Evolutionary conservation across 2,797 vertebrate species (phyloP).

Genomic region (Apogon hyalosoma): DNA sequence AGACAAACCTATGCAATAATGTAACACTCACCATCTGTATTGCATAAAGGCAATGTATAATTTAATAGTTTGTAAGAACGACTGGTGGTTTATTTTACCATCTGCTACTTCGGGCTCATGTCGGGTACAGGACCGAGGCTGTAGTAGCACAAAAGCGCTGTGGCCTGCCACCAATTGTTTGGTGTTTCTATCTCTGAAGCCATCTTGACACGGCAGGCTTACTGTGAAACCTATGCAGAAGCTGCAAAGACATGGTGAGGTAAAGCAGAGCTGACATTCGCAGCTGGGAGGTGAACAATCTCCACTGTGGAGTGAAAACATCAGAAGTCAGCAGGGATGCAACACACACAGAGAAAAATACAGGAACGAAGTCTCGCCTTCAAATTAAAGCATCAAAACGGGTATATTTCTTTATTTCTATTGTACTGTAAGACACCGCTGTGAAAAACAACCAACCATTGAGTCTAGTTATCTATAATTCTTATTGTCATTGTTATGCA

Average conservation of each 20-base stretch:
- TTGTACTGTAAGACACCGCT: neutral
- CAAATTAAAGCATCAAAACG: slow-evolving; percentile 9
- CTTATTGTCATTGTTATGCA: slow-evolving; percentile 14
- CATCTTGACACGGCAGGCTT: slow-evolving; percentile 39
- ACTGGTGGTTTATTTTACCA: slow-evolving; percentile 41
- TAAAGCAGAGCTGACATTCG: slow-evolving; percentile 58
- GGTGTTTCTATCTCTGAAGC: slow-evolving; percentile 44
- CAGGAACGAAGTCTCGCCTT: neutral
- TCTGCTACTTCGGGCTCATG: slow-evolving; percentile 30
- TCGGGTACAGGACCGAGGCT: slow-evolving; percentile 3
- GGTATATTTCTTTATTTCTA: neutral
- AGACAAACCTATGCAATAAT: neutral
- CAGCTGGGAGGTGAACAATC: slow-evolving; percentile 56
- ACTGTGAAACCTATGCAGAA: slow-evolving; percentile 20
- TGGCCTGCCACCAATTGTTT: slow-evolving; percentile 32
- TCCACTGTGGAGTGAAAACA: slow-evolving; percentile 36
- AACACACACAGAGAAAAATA: slow-evolving; percentile 16
- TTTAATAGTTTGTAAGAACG: slow-evolving; percentile 7
- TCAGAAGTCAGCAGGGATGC: slow-evolving; percentile 22
- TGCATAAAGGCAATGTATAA: neutral
- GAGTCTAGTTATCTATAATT: slow-evolving; percentile 23
- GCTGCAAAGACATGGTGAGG: slow-evolving; percentile 35
- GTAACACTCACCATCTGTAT: neutral
- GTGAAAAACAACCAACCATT: slow-evolving; percentile 34
- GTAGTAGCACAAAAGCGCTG: slow-evolving; percentile 10